Conservation (phyloP, 1,140 invertebrate genomes). For the Trichonephila clavipes region DNA sequence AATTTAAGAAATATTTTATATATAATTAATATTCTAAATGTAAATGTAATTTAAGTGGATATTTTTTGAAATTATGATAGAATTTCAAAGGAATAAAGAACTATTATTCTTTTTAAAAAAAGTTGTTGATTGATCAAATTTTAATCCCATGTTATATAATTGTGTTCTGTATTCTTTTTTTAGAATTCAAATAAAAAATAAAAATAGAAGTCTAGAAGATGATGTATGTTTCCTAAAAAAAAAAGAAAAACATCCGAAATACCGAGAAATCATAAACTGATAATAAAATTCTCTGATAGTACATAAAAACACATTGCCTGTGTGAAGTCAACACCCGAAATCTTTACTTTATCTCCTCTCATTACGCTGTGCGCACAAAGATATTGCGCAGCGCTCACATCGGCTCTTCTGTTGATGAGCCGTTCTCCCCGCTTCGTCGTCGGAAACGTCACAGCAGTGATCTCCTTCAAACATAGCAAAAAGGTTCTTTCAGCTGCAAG, state of each 20-base stretch:
- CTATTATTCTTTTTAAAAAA: too few species aligned
- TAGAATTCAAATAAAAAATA: background rate
- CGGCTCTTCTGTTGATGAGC: conserved; percentile 57
- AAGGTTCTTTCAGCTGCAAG: background rate
- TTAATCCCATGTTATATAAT: too few species aligned
- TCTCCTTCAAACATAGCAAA: background rate
- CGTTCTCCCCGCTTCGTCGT: background rate
- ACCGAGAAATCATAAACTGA: conserved; percentile 35
- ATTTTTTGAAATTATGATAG: too few species aligned
- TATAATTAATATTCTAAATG: too few species aligned
- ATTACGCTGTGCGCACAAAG: conserved; percentile 45
- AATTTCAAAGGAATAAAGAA: too few species aligned
- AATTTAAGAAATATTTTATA: too few species aligned
- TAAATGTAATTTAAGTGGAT: too few species aligned
- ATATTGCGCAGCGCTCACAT: conserved; percentile 23
- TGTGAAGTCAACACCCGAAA: background rate
- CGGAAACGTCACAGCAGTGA: conserved; percentile 39
- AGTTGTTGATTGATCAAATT: too few species aligned
- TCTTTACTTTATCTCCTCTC: conserved; percentile 53
- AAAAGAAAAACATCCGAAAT: background rate
- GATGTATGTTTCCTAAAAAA: background rate
- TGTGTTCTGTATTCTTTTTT: background rate
- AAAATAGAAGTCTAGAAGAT: background rate
- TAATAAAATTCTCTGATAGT: conserved; percentile 11
- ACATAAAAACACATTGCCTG: conserved; percentile 10